Conservation (phyloP, 2,113 vertebrate species). For the Poicephalus gulielmi region DNA sequence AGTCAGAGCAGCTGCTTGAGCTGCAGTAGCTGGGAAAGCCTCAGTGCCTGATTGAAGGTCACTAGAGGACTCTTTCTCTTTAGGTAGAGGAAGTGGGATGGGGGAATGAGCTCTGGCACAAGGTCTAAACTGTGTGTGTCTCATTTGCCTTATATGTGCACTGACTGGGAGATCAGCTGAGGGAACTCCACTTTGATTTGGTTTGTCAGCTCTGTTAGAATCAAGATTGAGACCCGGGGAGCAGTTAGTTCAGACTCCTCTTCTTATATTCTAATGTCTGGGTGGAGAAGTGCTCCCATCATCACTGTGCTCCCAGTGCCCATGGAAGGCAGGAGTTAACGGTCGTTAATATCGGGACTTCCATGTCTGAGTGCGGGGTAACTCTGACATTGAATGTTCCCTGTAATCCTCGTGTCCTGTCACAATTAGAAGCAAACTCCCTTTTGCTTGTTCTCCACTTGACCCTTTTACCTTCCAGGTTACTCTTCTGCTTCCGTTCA, state of each 20-base stretch:
- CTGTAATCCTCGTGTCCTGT: background rate
- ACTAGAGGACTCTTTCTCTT: background rate
- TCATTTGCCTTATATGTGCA: background rate
- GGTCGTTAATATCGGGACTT: background rate
- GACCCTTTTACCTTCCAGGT: background rate
- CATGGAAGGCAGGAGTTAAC: background rate
- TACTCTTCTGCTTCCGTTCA: background rate
- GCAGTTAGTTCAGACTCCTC: conserved; percentile 58
- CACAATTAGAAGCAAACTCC: background rate
- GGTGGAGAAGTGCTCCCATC: background rate
- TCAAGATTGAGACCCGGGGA: background rate
- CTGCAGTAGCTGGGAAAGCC: conserved; percentile 25
- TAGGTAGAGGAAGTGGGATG: background rate
- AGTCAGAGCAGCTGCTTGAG: conserved; percentile 33
- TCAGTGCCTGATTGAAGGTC: background rate
- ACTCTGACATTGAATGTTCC: background rate
- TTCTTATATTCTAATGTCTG: conserved; percentile 11
- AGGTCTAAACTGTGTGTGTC: background rate
- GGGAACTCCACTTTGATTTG: background rate
- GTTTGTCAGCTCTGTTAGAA: conserved; percentile 14
- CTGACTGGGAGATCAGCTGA: background rate
- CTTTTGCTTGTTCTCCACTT: background rate
- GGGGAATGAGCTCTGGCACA: conserved; percentile 6
- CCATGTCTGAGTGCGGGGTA: conserved; percentile 5
- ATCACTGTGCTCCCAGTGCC: background rate